Conservation (phyloP, 2,888 invertebrate species). For the Drosophila differens region DNA sequence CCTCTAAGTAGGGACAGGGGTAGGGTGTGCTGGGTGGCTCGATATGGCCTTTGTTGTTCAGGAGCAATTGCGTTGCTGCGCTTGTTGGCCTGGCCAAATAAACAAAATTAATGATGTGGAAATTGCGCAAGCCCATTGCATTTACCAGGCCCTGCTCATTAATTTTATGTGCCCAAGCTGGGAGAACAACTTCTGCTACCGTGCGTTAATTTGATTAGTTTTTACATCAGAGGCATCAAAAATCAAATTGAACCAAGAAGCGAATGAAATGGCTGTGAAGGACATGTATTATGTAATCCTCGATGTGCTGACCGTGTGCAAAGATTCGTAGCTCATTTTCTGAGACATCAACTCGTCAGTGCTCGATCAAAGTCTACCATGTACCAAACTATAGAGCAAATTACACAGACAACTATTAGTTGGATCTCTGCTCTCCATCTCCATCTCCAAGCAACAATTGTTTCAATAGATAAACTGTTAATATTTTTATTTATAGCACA, state of each 20-base stretch:
- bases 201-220: constrained; percentile 57
- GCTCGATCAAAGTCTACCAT: background rate
- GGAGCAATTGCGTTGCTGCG: constrained; percentile 44
- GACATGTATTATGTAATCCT: background rate
- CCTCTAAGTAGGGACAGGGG: background rate
- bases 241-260: constrained; percentile 24
- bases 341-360: background rate
- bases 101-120: constrained; percentile 78
- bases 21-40: background rate
- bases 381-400: background rate
- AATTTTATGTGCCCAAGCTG: constrained; percentile 41
- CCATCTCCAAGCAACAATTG: background rate
- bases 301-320: background rate
- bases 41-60: constrained; percentile 8
- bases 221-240: constrained; percentile 47
- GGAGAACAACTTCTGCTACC: constrained; percentile 11
- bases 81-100: constrained; percentile 32
- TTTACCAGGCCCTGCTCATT: constrained; percentile 48
- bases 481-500: background rate
- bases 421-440: background rate
- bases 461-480: background rate
- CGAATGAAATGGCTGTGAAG: background rate
- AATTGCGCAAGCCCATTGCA: constrained; percentile 66
- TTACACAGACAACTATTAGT: no score
- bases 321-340: background rate